Conservation (phyloP, 1,140 invertebrate genomes). For the Drosophila malerkotliana region DNA sequence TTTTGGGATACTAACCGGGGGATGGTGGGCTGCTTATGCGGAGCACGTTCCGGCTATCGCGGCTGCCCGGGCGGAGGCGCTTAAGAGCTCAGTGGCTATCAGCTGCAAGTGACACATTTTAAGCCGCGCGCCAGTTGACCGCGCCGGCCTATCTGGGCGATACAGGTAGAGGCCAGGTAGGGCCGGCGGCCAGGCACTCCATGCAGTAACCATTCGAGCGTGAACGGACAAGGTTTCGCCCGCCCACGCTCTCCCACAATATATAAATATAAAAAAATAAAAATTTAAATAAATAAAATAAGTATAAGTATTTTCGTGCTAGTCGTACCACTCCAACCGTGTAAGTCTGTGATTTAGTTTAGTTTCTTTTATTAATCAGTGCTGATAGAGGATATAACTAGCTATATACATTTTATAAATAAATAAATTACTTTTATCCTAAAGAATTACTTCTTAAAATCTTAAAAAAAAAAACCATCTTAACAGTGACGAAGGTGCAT, state of each 20-base stretch:
- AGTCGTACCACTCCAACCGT: conserved; percentile 2
- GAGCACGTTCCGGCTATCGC: conserved; percentile 38
- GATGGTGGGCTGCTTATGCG: conserved; percentile 9
- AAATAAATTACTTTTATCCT: too few relatives aligned
- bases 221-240: conserved; percentile 46
- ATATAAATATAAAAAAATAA: too few relatives aligned
- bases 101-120: conserved; percentile 45
- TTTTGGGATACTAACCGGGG: conserved; percentile 7
- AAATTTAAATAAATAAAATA: background rate
- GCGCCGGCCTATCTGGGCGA: background rate
- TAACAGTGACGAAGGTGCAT: too few relatives aligned
- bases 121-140: conserved; percentile 2
- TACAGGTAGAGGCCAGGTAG: conserved; percentile 15
- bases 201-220: conserved; percentile 42
- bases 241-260: conserved; percentile 3
- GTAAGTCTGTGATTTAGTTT: conserved; percentile 31
- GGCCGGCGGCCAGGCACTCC: conserved; percentile 7
- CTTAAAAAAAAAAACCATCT: too few relatives aligned
- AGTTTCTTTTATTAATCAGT: conserved; percentile 25
- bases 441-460: too few relatives aligned
- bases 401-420: too few relatives aligned
- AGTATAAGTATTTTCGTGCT: background rate
- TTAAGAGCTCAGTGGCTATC: conserved; percentile 49
- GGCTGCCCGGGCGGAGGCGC: conserved; percentile 18
- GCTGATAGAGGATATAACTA: conserved; percentile 13